A percentile compares a stretch with the other conserved stretches of the same genome.
phyloP scores from a whole-genome alignment of 2,113 vertebrate genomes.

The Xerus inauris region DNA sequence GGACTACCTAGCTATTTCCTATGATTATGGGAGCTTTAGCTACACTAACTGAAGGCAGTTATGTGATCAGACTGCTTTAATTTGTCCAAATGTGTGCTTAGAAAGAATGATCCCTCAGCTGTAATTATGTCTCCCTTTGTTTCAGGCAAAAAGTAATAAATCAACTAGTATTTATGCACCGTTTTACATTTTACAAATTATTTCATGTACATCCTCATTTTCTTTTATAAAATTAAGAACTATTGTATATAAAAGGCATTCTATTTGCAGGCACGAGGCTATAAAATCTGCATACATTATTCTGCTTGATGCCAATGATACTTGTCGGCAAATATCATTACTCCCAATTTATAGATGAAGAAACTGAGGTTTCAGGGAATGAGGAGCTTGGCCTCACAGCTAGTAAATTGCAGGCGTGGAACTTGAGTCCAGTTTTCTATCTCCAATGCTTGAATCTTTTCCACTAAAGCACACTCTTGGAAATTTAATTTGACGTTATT shows the following conservation, averaged over 20 bases:
- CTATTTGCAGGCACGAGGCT: background rate
- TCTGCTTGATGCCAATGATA: background rate
- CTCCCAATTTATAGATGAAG: constrained; percentile 19
- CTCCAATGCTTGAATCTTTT: constrained; percentile 50
- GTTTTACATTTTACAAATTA: constrained; percentile 27
- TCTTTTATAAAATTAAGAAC: constrained; percentile 1
- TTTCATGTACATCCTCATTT: background rate
- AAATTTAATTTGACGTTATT: constrained; percentile 75
- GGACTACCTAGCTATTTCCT: background rate
- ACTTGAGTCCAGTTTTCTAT: background rate
- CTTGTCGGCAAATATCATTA: background rate
- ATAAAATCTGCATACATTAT: background rate
- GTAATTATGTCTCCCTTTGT: background rate
- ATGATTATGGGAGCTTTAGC: background rate
- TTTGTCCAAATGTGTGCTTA: background rate
- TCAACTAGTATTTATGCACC: background rate
- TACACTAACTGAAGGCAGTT: background rate
- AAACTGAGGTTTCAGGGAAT: background rate
- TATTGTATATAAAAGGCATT: background rate
- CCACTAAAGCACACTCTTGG: constrained; percentile 39
- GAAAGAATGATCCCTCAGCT: background rate
- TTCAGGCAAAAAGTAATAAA: constrained; percentile 28
- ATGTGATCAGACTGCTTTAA: constrained; percentile 13
- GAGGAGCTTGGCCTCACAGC: background rate
- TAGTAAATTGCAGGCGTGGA: background rate